Conservation (phyloP, 2,888 invertebrate genomes). For the Cheilosia vernalis region DNA sequence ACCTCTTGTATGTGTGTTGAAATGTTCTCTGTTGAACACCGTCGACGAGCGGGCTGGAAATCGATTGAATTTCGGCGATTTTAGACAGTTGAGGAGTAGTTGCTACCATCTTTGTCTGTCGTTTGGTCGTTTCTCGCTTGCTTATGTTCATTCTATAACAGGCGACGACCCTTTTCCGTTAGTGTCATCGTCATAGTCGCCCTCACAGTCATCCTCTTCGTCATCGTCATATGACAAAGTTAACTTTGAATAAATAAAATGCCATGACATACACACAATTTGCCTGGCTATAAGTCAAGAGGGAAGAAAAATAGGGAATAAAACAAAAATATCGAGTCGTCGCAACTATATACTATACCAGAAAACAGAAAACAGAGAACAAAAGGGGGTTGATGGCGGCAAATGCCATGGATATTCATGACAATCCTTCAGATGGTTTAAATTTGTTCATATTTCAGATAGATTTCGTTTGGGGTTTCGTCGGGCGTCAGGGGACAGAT, state of each 20-base stretch:
- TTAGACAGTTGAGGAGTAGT: constrained; percentile 48
- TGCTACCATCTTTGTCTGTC: constrained; percentile 41
- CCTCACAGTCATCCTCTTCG: constrained; percentile 16
- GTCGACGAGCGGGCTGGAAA: constrained; percentile 42
- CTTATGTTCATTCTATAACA: neutral
- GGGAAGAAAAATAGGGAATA: constrained; percentile 52
- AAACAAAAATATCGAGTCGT: constrained; percentile 18
- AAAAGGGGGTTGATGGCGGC: constrained; percentile 25
- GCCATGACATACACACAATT: constrained; percentile 62
- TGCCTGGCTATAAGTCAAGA: constrained; percentile 62
- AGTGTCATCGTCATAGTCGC: constrained; percentile 44
- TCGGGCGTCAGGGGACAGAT: constrained; percentile 30
- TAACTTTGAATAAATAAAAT: constrained; percentile 73
- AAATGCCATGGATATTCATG: constrained; percentile 66
- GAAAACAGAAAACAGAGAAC: constrained; percentile 15
- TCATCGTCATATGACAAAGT: constrained; percentile 59
- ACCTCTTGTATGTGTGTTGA: constrained; percentile 14
- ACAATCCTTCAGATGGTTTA: constrained; percentile 71
- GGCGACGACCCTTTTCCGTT: constrained; percentile 58
- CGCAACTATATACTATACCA: neutral
- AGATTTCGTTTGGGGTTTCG: constrained; percentile 57
- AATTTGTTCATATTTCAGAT: constrained; percentile 71
- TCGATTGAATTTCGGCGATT: constrained; percentile 64
- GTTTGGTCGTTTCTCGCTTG: constrained; percentile 13
- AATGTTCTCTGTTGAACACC: constrained; percentile 21